These are phyloP conservation scores for Pseudochromis fuscus DNA, from an alignment of 2,797 vertebrate species.

Conservation along the genomic window DNA sequence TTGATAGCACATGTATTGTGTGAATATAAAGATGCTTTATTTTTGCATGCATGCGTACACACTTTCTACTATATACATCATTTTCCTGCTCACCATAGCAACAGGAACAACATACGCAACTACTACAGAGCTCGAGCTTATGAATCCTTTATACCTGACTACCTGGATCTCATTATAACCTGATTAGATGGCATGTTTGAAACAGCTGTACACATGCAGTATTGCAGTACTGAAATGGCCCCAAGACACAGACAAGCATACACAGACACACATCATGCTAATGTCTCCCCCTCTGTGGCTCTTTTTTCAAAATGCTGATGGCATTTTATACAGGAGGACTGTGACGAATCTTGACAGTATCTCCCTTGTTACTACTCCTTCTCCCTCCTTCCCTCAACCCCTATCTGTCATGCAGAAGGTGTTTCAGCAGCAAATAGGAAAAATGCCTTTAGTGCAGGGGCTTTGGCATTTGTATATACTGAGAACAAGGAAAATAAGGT, in stretches of 20 bases:
- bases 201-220: slow-evolving; percentile 57
- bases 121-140: slow-evolving; percentile 35
- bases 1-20: slow-evolving; percentile 8
- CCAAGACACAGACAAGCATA: slow-evolving; percentile 48
- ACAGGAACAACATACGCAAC: slow-evolving; percentile 43
- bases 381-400: slow-evolving; percentile 22
- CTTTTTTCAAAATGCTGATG: slow-evolving; percentile 58
- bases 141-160: slow-evolving; percentile 53
- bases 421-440: slow-evolving; percentile 66
- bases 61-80: slow-evolving; percentile 3
- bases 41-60: background rate
- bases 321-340: slow-evolving; percentile 64
- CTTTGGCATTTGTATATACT: slow-evolving; percentile 55
- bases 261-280: slow-evolving; percentile 57
- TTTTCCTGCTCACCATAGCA: slow-evolving; percentile 42
- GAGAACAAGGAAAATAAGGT: slow-evolving; percentile 53
- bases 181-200: slow-evolving; percentile 53
- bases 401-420: slow-evolving; percentile 55
- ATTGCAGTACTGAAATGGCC: slow-evolving; percentile 47
- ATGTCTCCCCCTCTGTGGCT: slow-evolving; percentile 63
- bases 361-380: slow-evolving; percentile 57
- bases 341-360: slow-evolving; percentile 75
- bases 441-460: slow-evolving; percentile 58
- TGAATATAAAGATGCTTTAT: slow-evolving; percentile 3
- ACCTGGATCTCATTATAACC: slow-evolving; percentile 63